Evolutionary conservation across 2,113 vertebrate species (phyloP).

Genomic region (Echinops telfairi): DNA sequence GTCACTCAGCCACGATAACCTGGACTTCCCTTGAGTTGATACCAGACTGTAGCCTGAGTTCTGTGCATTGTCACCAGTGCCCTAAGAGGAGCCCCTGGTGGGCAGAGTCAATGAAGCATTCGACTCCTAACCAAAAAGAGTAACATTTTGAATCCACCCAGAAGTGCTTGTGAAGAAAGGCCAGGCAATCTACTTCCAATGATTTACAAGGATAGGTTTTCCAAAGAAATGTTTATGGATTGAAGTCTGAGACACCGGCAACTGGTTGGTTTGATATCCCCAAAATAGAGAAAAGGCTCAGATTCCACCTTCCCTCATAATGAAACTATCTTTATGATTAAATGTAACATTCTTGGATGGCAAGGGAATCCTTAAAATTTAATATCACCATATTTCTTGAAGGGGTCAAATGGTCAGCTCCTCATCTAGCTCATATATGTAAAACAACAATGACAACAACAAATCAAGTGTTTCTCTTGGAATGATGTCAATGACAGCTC

Average conservation of each 20-base stretch:
- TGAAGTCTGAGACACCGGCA: neutral
- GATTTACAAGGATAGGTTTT: neutral
- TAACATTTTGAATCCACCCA: neutral
- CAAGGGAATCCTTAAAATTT: constrained; percentile 15
- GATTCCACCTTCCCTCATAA: neutral
- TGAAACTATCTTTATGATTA: constrained; percentile 16
- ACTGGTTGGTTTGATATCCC: neutral
- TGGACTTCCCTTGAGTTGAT: neutral
- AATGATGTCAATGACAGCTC: constrained; percentile 52
- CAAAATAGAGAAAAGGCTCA: neutral
- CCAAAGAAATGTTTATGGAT: neutral
- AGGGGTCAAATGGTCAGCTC: neutral
- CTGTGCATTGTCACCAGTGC: neutral
- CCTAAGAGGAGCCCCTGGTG: neutral
- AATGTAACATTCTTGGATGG: constrained; percentile 12
- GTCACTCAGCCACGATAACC: neutral
- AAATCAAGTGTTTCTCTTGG: neutral
- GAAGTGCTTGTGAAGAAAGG: neutral
- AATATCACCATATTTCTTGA: neutral
- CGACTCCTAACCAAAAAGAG: neutral
- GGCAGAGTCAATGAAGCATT: neutral
- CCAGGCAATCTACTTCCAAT: neutral
- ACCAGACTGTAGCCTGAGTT: neutral
- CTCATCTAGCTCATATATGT: neutral
- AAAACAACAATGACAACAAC: neutral